phyloP scores from a whole-genome alignment of 1,140 invertebrate genomes.

The Papilio polyxenes region DNA sequence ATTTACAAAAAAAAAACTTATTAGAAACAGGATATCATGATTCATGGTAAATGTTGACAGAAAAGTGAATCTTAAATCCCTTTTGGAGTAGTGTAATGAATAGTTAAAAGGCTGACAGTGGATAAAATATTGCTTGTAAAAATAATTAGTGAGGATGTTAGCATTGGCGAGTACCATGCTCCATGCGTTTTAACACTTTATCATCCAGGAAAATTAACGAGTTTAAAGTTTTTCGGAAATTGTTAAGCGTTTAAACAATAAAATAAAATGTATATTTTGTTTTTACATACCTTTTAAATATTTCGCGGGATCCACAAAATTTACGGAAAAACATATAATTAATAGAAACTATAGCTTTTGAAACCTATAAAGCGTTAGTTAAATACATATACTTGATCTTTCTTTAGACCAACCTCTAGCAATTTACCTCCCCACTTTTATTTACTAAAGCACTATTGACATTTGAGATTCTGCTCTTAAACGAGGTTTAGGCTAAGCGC shows the following conservation, averaged over 20 bases:
- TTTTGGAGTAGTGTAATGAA: neutral
- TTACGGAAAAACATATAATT: too few relatives aligned
- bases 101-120: neutral
- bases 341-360: too few relatives aligned
- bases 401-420: too few relatives aligned
- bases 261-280: neutral
- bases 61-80: too few relatives aligned
- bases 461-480: too few relatives aligned
- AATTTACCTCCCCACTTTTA: too few relatives aligned
- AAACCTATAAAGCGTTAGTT: too few relatives aligned
- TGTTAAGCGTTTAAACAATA: neutral
- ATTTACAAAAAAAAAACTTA: neutral
- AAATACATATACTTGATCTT: too few relatives aligned
- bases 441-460: too few relatives aligned
- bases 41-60: too few relatives aligned
- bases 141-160: neutral
- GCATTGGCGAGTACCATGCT: neutral
- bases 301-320: neutral
- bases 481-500: too few relatives aligned
- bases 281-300: neutral
- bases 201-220: conserved; percentile 3
- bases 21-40: neutral
- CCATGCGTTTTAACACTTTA: neutral
- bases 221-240: neutral
- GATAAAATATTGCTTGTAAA: neutral